phyloP scores from a whole-genome alignment of 2,113 vertebrate species.

The Steatornis caripensis region DNA sequence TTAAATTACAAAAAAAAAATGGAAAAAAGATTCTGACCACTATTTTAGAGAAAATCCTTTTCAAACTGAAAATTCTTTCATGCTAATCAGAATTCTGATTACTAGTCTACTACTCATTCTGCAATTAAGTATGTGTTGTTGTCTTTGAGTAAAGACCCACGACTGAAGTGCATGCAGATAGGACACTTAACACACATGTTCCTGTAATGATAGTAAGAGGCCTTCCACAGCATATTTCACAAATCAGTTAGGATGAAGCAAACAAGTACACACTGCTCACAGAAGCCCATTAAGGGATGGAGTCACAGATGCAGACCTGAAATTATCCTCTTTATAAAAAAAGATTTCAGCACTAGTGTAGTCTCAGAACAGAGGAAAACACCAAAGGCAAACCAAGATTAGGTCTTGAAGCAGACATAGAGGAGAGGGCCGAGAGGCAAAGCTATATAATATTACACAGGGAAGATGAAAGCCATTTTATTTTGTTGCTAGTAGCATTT shows the following conservation, averaged over 20 bases:
- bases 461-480: not conserved
- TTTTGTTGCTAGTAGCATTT: not conserved
- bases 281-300: not conserved
- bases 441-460: not conserved
- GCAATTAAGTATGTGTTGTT: not conserved
- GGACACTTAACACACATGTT: not conserved
- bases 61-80: not conserved
- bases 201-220: not conserved
- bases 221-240: not conserved
- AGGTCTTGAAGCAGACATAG: not conserved
- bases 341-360: not conserved
- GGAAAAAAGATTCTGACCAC: not conserved
- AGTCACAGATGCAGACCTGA: not conserved
- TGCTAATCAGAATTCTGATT: not conserved
- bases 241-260: not conserved
- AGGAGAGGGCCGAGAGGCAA: not conserved
- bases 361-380: not conserved
- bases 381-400: slow-evolving; percentile 11
- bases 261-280: not conserved
- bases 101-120: not conserved
- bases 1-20: not conserved
- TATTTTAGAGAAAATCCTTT: not conserved
- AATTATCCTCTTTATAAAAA: slow-evolving; percentile 20
- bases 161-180: fast-evolving
- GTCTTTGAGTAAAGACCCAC: not conserved